Base-by-base conservation (phyloP, 2,888 invertebrate genomes). In the Spodoptera exigua region DNA sequence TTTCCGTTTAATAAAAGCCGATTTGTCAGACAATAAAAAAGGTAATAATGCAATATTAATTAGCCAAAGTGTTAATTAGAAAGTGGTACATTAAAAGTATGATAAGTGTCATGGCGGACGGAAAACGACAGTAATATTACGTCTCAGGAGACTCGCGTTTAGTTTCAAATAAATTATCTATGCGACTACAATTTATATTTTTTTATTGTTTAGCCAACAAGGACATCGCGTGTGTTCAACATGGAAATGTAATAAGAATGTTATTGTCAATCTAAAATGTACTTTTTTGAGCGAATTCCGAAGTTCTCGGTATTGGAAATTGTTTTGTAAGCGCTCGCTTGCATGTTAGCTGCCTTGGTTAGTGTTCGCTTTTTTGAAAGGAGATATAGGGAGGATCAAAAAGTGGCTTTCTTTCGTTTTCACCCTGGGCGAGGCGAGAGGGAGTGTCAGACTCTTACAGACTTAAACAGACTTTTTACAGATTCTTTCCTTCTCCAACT, bases 21-120 rank as follows among this genome's bases (percentile, higher is more conserved):
- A 76, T 76, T 76, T 76, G 73, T 76, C 76, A 78, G 62, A 32
- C 79, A 76, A 78, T 76, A 72, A 76, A 71, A 63, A 61, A 27
- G 35, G 27, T 27, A 44, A 13, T 48, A 57, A 47, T 76, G 51
- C 35, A 51, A 62, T 61, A 76, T 78, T 76, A 76, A 78, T 76
- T 78, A 73, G 36, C 53, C 34, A 51, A 65, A 78, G 62, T 76
- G 70, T 55, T 73, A 73, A 78, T 76, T 76, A 78, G 55, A 36
- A 66, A 63, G 49, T 63, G 60, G 58, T 54, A 44, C 39, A 66
- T 57, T 46, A 65, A 52, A 35, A 41, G 40, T 37, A 53, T 64
- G 76, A 70, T 58, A 68, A 63, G 69, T 65, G 76, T 75, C 69
- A 75, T 46, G 68, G 64, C 34, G 57, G 59, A 9, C 1, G 9